A percentile compares a stretch with the other conserved stretches of the same genome.
phyloP scores from a whole-genome alignment of 2,888 invertebrate species.

The Muschampia plurimacula region DNA sequence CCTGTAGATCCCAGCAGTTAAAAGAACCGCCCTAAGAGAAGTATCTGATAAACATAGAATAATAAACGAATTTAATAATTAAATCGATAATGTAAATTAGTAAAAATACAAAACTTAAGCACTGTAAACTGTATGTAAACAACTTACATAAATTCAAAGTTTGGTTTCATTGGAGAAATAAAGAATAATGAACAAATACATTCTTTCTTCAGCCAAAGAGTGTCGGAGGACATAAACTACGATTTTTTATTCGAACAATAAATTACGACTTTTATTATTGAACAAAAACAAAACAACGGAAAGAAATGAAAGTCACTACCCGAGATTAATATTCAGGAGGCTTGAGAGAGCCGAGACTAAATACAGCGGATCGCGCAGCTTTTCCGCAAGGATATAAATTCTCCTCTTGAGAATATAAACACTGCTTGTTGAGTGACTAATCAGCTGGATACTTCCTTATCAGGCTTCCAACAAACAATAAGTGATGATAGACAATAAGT shows the following conservation, averaged over 20 bases:
- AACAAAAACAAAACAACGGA: constrained; percentile 12
- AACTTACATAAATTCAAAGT: no score
- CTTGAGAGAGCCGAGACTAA: constrained; percentile 9
- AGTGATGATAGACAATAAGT: not conserved
- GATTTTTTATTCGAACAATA: not conserved
- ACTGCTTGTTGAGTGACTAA: constrained; percentile 4
- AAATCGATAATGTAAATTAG: no score
- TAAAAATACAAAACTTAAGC: no score
- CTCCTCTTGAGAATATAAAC: not conserved
- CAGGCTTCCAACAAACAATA: not conserved
- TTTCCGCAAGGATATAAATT: constrained; percentile 3
- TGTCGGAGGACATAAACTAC: not conserved
- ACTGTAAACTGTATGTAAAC: no score
- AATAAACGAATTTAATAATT: no score
- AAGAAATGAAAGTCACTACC: constrained; percentile 14
- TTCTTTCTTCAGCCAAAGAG: no score
- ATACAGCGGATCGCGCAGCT: not conserved
- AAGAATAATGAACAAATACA: no score
- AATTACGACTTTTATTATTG: not conserved
- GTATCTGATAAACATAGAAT: no score
- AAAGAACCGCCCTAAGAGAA: no score
- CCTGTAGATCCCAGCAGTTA: no score
- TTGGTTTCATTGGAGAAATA: not conserved
- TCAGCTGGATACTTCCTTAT: constrained; percentile 1
- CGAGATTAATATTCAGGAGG: constrained; percentile 26